Conservation (phyloP, 2,113 vertebrate species). For the Podiceps cristatus region DNA sequence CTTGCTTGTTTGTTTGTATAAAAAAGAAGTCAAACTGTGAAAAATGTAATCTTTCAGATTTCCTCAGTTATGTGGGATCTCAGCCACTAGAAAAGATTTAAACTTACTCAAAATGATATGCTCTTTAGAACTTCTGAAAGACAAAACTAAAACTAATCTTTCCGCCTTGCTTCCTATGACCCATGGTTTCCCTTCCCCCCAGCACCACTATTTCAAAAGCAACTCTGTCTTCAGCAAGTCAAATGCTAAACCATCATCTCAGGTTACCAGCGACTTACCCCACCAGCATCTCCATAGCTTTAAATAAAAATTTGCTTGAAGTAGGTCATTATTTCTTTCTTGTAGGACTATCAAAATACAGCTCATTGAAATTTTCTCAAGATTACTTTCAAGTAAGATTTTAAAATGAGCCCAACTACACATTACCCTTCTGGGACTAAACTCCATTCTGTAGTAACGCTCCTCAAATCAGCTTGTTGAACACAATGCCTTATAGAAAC, state of each 20-base stretch:
- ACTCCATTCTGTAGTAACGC: background rate
- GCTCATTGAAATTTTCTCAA: background rate
- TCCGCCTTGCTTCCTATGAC: background rate
- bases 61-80: background rate
- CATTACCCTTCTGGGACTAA: background rate
- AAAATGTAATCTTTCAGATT: background rate
- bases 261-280: background rate
- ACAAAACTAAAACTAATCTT: background rate
- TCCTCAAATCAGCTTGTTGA: background rate
- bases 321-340: background rate
- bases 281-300: background rate
- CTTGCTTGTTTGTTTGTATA: background rate
- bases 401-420: background rate
- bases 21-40: background rate
- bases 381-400: background rate
- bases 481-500: background rate
- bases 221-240: background rate
- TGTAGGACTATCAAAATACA: background rate
- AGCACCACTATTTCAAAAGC: background rate
- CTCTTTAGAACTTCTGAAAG: background rate
- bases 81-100: background rate
- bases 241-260: background rate
- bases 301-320: background rate
- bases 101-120: background rate
- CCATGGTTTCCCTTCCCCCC: background rate